Conservation (phyloP, 35 echinoderm and acorn worm genomes). For the Ophioderma brevispina region DNA sequence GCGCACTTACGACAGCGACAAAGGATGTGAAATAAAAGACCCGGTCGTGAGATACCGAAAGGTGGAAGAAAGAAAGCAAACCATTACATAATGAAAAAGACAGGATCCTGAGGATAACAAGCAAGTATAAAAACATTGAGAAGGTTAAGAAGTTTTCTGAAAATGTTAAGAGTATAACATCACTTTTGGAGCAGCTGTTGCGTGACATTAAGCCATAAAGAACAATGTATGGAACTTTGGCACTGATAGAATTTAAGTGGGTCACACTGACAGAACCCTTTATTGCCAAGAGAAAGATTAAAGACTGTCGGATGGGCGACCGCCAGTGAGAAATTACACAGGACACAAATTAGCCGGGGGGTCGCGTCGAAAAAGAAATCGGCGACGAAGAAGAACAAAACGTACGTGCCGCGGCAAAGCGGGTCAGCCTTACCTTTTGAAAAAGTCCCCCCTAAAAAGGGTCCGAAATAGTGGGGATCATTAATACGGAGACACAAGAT, state of each 20-base stretch:
- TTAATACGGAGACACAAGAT: neutral
- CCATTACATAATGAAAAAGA: neutral
- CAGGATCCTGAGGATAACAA: neutral
- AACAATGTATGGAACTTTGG: neutral
- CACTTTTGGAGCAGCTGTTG: no score
- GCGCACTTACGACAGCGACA: neutral
- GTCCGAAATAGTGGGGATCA: no score
- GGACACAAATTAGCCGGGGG: no score
- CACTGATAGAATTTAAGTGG: neutral
- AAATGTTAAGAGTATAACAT: neutral
- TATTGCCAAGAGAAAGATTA: no score
- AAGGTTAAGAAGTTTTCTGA: neutral
- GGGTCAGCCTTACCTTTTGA: no score
- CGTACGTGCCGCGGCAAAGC: no score
- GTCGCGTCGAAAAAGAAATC: neutral
- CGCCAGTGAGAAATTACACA: no score
- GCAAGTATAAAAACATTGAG: neutral
- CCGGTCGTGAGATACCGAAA: neutral
- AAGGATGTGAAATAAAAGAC: neutral
- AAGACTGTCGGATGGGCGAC: no score
- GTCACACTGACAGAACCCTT: no score
- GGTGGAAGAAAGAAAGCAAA: neutral
- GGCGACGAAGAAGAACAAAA: no score
- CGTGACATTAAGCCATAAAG: no score
- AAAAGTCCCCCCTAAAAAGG: no score